A percentile compares a stretch with the other conserved stretches of the same genome.
Evolutionary conservation across 92 coral and sea anemone species (phyloP).

Genomic region (Phenganax stokvisi): DNA sequence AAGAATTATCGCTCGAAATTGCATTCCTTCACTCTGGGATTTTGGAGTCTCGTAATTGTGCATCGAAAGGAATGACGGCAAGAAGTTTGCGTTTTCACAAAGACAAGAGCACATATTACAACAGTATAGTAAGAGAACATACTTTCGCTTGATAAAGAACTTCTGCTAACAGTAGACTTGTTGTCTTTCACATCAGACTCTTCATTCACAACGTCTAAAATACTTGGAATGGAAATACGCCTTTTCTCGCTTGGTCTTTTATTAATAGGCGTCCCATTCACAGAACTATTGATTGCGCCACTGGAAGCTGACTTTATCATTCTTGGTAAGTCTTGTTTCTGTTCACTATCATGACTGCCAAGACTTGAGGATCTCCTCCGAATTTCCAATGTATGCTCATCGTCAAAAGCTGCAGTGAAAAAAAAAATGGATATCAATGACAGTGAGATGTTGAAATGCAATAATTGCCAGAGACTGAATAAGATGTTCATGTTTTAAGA

Average conservation of each 20-base stretch:
- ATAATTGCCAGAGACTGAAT: too few relatives aligned
- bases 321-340: not conserved
- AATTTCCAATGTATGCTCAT: not conserved
- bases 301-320: slow-evolving; percentile 2
- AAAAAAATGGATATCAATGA: too few relatives aligned
- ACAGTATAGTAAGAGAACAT: not conserved
- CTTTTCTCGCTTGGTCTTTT: slow-evolving; percentile 14
- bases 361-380: slow-evolving; percentile 26
- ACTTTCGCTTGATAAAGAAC: slow-evolving; percentile 36
- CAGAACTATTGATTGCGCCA: slow-evolving; percentile 9
- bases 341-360: not conserved
- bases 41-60: too few relatives aligned
- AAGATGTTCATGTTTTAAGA: too few relatives aligned
- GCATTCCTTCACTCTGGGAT: too few relatives aligned
- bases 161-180: slow-evolving; percentile 7
- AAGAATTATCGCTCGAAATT: too few relatives aligned
- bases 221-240: slow-evolving; percentile 20
- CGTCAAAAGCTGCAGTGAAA: not conserved
- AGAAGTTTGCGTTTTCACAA: too few relatives aligned
- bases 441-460: too few relatives aligned
- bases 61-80: too few relatives aligned
- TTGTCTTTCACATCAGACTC: slow-evolving; percentile 1
- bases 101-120: too few relatives aligned
- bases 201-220: slow-evolving; percentile 32
- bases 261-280: not conserved